phyloP scores from a whole-genome alignment of 1,140 invertebrate genomes.

The Pogonognathellus flavescens region DNA sequence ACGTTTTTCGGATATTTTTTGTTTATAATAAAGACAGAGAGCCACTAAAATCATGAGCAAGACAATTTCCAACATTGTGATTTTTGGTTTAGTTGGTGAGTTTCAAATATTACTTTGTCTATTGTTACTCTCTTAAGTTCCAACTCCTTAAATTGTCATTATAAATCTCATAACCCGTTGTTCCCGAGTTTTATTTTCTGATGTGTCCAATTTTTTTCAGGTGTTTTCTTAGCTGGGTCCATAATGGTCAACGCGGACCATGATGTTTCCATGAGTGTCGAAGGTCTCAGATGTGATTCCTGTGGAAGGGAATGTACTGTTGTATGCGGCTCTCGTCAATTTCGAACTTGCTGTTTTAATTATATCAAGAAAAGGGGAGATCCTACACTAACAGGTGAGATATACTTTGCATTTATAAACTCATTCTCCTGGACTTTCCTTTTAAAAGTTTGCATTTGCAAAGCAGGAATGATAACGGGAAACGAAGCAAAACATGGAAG shows the following conservation, averaged over 20 bases:
- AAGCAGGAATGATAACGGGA: background rate
- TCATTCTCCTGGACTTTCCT: background rate
- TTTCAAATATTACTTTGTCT: background rate
- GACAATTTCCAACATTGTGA: background rate
- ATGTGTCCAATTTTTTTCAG: background rate
- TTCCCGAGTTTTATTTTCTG: background rate
- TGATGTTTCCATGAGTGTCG: background rate
- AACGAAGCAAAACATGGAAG: background rate
- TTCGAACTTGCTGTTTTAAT: conserved; percentile 76
- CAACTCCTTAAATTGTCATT: too few relatives aligned
- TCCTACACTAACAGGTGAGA: background rate
- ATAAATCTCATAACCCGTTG: too few relatives aligned
- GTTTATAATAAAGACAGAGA: background rate
- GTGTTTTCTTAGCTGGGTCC: background rate
- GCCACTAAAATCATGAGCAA: background rate
- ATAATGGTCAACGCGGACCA: background rate
- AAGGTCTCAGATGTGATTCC: conserved; percentile 71
- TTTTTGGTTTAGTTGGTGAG: conserved; percentile 11
- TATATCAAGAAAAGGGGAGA: conserved; percentile 69
- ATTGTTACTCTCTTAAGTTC: background rate
- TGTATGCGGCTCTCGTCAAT: conserved; percentile 75
- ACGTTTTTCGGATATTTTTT: background rate
- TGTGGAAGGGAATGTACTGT: conserved; percentile 75
- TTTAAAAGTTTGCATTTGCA: background rate
- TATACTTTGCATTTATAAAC: background rate